Base-by-base conservation (phyloP, 1,140 invertebrate genomes). In the Radopholus similis region DNA sequence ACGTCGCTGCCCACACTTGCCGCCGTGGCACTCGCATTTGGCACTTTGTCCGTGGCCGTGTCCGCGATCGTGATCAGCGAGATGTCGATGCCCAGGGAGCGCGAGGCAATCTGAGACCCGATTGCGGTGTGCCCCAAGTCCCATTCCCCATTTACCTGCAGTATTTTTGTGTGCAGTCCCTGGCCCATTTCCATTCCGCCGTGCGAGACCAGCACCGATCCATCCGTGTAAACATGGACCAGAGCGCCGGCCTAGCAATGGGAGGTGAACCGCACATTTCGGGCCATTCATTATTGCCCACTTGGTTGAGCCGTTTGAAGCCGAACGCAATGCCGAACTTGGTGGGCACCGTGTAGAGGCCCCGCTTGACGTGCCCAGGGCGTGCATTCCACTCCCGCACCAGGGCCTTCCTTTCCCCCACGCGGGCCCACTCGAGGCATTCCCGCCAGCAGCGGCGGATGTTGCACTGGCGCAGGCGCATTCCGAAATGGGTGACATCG, bases 101-200 rank as follows among this genome's bases (percentile, higher is more conserved):
- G 62, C 53, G 84, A 83, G 3, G 85, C 84, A 78, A 88, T 87
- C 87, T 95, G 91, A 70, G 2, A 55, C 64, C 18, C 23, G 40
- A 68, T 51, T 76, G 4, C 4, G 35, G 11, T 42, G 28, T 18
- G 8, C 38, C 9, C 23, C 23, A 26, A 21, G 9, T 18, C 18
- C 57, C n/a, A 56, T n/a, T 13, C 9, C 32, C n/a, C 28, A 15
- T 51, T 66, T 79, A 88, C 87, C 87, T 95, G 91, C 65, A 93
- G 89, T 89, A 94, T 92, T 86, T 95, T 95, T 0, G 91, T 96
- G 77, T 95, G 90, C 0, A 96, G 83, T 1, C 93, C 94, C 85
- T 96, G 93, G 0, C 94, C 94, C 90, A 96, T 96, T 86, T 97
- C 93, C 18, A 89, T 90, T 18, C 93, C 93, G 44, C 90, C 91